Base-by-base conservation (phyloP, 2,113 vertebrate genomes). In the Podarcis raffonei region DNA sequence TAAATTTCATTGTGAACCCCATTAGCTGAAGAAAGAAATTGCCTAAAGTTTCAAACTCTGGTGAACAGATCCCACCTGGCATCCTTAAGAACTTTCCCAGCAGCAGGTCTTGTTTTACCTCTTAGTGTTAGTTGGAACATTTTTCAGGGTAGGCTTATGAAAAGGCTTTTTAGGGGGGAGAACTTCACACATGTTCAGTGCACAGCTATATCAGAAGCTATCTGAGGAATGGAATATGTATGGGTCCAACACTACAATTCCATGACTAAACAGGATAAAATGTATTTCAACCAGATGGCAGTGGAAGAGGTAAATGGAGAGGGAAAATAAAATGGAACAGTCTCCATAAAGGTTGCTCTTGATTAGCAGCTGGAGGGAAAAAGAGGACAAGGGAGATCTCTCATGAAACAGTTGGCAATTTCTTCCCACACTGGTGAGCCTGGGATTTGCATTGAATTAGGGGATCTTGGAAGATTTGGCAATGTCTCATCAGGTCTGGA, bases 1-100 rank as follows among this genome's bases (percentile, higher is more conserved):
- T 66, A 84, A 81, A 66, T 81, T 85, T 71, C 72, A 82, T 48
- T 81, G 42, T 62, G 81, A 83, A 85, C 62, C 35, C 82, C 83
- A 85, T 76, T 85, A 91, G 78, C 77, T 85, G 90, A 91, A 88
- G 71, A 76, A 78, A 88, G 77, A 71, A 88, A 89, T 90, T 88
- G 87, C 79, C 27, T 62, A 82, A 87, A 90, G 77, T 77, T 92
- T 83, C 62, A 78, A 16, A 87, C 37, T 81, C 72, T 65, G 66
- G 86, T 84, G 74, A 65, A 81, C 78, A 72, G 42, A 78, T 85
- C 59, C 42, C 88, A 81, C 82, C 75, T 90, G 88, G 66, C 69
- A 77, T n/a, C 62, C 35, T 72, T 84, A 62, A 81, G 68, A 84
- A 88, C 35, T 87, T 81, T 69, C 53, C 62, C 83, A 81, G 71